Base-by-base conservation (phyloP, 1,140 invertebrate genomes). In the Muscidifurax raptorellus region DNA sequence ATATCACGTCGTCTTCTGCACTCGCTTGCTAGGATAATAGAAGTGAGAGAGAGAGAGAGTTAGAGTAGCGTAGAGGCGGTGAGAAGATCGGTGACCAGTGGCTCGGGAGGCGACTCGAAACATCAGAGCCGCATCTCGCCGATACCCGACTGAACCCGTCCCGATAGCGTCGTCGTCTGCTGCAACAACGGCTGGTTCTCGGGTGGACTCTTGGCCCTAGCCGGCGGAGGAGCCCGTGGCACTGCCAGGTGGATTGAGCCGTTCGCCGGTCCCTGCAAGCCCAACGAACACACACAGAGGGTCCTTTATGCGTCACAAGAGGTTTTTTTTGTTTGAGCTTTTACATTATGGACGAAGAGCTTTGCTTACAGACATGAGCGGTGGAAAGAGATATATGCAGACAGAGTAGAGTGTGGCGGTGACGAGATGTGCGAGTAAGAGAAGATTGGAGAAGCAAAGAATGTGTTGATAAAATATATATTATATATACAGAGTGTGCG, bases 81-180 rank as follows among this genome's bases (percentile, higher is more conserved):
- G 47, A 92, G 87, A 82, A 92, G 91, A 87, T 93, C 91, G 83
- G 91, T 89, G 86, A 92, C 89, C 85, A 92, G 89, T 80, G 90
- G 90, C 71, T 91, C 90, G 87, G 92, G 90, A 92, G 92, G 91
- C 89, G 91, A 89, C 90, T 94, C 93, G 89, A 93, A 94, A 93
- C 95, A 96, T 97, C 96, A 97, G 95, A 97, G 96, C 88, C 96
- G 94, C 96, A 97, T 97, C 92, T 97, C 96, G 79, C 95, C 96
- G 92, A 97, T 96, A 22, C 96, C 95, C 32, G 96, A 84, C 12
- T 85, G 84, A 0, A 96, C 94, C 87, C 95, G 94, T 81, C 89
- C 91, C 22, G 90, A 90, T 25, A 91, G 90, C 9, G 90, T 90
- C 27, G 90, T 89, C 52, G 90, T 87, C 82, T 93, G 92, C 25